A percentile compares a stretch with the other conserved stretches of the same genome.
Conservation (phyloP, 2,113 vertebrate genomes). For the Noctilio leporinus region DNA sequence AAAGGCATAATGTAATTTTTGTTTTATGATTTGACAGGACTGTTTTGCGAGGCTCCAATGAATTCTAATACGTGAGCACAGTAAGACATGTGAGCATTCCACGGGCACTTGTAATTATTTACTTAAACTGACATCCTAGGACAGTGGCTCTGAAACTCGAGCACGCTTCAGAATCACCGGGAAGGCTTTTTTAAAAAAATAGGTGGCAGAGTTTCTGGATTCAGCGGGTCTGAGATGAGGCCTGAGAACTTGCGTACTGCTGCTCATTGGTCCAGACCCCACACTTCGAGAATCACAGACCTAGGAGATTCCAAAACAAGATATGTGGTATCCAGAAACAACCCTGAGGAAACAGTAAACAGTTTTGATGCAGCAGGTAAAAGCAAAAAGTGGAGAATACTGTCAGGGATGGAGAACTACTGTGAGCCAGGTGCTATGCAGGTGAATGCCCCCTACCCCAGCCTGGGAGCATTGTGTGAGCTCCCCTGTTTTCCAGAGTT, state of each 20-base stretch:
- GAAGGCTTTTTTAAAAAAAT: background rate
- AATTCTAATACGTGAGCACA: background rate
- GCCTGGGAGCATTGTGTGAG: too few relatives aligned
- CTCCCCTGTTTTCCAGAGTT: background rate
- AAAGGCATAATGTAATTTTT: background rate
- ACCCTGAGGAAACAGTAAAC: background rate
- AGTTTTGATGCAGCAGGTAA: background rate
- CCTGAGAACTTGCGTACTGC: background rate
- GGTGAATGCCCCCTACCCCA: background rate
- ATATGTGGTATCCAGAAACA: background rate
- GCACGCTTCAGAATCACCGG: background rate
- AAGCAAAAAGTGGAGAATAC: background rate
- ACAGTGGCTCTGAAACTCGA: background rate
- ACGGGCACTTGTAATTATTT: background rate
- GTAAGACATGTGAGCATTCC: background rate
- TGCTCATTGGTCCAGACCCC: background rate
- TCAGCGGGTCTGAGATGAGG: background rate
- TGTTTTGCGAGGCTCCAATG: background rate
- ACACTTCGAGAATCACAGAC: background rate
- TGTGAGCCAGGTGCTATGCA: background rate
- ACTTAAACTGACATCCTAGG: background rate
- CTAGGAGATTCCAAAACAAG: background rate
- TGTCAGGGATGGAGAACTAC: background rate
- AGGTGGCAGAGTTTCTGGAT: background rate
- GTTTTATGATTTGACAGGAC: background rate